Evolutionary conservation across 2,113 vertebrate genomes (phyloP).

Genomic region (Ophthalmolycus amberensis): DNA sequence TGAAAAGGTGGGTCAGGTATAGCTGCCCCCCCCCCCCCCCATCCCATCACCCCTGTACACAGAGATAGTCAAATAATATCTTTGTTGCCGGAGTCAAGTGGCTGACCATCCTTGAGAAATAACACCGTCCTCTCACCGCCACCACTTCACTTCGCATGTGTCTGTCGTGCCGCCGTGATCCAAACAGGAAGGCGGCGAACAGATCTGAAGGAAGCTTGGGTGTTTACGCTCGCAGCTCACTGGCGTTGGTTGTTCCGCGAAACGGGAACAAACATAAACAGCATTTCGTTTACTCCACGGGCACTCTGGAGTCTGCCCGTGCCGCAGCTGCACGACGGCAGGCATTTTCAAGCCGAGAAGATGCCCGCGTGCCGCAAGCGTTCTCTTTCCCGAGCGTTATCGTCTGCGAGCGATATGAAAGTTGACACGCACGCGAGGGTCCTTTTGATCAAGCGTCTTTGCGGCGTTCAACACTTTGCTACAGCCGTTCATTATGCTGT

Average conservation of each 20-base stretch:
- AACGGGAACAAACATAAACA: slow-evolving; percentile 63
- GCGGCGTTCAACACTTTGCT: slow-evolving; percentile 10
- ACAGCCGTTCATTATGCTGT: slow-evolving; percentile 5
- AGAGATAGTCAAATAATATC: slow-evolving; percentile 49
- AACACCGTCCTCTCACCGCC: slow-evolving; percentile 26
- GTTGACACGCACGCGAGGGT: slow-evolving; percentile 25
- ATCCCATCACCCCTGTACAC: slow-evolving; percentile 3
- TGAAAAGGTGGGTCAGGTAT: slow-evolving; percentile 67
- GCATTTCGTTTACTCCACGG: slow-evolving; percentile 45
- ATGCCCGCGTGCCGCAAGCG: slow-evolving; percentile 3
- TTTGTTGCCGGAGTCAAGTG: slow-evolving; percentile 59
- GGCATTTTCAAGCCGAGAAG: slow-evolving; percentile 20
- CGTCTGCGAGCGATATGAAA: slow-evolving; percentile 39
- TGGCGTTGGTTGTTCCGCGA: slow-evolving; percentile 35
- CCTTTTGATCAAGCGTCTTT: slow-evolving; percentile 58
- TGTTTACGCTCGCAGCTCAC: slow-evolving; percentile 40
- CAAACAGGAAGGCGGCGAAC: slow-evolving; percentile 54
- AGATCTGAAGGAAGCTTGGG: slow-evolving; percentile 42
- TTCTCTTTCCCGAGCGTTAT: neutral
- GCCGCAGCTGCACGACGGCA: slow-evolving; percentile 6
- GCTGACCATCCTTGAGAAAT: slow-evolving; percentile 20
- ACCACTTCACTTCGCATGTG: slow-evolving; percentile 47
- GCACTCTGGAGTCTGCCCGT: slow-evolving; percentile 20
- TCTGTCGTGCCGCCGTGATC: slow-evolving; percentile 49
- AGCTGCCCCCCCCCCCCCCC: neutral